phyloP scores from a whole-genome alignment of 1,140 invertebrate species.

The Diabrotica undecimpunctata region DNA sequence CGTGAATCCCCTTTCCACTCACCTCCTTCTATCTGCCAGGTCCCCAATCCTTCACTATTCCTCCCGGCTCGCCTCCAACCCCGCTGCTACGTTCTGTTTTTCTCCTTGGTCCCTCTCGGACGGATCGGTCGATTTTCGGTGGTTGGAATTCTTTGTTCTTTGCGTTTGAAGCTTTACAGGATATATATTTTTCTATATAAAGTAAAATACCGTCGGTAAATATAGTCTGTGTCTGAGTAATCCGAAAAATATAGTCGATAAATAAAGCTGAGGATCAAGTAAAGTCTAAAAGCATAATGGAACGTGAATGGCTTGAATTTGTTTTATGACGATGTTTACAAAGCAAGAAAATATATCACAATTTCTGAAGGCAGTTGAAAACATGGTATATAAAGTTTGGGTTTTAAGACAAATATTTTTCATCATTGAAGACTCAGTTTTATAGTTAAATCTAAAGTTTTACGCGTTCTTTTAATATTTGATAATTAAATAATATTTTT shows the following conservation, averaged over 20 bases:
- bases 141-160: background rate
- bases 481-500: too few relatives aligned
- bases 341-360: too few relatives aligned
- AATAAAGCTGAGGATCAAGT: background rate
- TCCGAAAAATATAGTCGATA: background rate
- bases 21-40: background rate
- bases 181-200: background rate
- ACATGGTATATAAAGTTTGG: too few relatives aligned
- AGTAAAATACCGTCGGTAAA: background rate
- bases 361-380: too few relatives aligned
- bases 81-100: background rate
- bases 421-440: too few relatives aligned
- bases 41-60: background rate
- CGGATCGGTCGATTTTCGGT: background rate
- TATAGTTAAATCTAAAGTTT: too few relatives aligned
- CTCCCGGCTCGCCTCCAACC: background rate
- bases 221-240: background rate
- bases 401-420: too few relatives aligned
- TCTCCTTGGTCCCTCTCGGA: background rate
- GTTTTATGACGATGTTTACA: too few relatives aligned
- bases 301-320: too few relatives aligned
- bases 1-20: background rate
- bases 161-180: background rate
- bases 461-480: too few relatives aligned
- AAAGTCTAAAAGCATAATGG: too few relatives aligned